Evolutionary conservation across 2,797 vertebrate genomes (phyloP), one percentile per base, ranked within the genome.

Genomic region (Cyprinodon diabolis): DNA sequence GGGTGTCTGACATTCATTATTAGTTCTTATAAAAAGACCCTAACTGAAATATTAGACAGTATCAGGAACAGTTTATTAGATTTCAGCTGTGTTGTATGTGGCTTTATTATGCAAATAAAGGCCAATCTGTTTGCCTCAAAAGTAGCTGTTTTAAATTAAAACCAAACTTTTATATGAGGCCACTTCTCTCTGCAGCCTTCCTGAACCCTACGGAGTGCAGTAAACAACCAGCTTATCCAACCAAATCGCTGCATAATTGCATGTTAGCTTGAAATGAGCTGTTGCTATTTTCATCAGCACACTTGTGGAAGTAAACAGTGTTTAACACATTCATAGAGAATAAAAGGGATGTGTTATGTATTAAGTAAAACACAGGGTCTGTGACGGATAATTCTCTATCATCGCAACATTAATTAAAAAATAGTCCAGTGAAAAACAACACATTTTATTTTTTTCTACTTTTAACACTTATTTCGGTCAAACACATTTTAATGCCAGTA

Each of bases 281-380:
- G 79, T 63, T 84, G 68, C 86, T 89, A 89, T 90, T 92, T 91
- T 86, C 56, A 85, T 77, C 76, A 66, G 71, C 9, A 13, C 56
- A 51, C 75, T 75, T 21, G 68, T 82, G 58, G 66, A 25, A 74
- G 84, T 84, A 90, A 89, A 88, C 85, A 80, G 43, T 85, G 72
- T 89, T 89, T 86, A 86, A 23, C 69, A 71, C 72, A 71, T 82
- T 71, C 56, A 54, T 49, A 37, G 6, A 57, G 71, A 56, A 55
- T 57, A 69, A 57, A 60, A 12, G 40, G 54, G 71, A 65, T 43
- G 40, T 49, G 73, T 57, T 72, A 40, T 11, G 19, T 49, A 55
- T 69, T 72, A 15, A 4, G 40, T 80, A 69, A 85, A 82, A 76
- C 69, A 74, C 3, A 1, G 77, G 67, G 54, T 62, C 3, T 79